Conservation (phyloP, 2,797 vertebrate species). For the Myoxocephalus aenaeus region DNA sequence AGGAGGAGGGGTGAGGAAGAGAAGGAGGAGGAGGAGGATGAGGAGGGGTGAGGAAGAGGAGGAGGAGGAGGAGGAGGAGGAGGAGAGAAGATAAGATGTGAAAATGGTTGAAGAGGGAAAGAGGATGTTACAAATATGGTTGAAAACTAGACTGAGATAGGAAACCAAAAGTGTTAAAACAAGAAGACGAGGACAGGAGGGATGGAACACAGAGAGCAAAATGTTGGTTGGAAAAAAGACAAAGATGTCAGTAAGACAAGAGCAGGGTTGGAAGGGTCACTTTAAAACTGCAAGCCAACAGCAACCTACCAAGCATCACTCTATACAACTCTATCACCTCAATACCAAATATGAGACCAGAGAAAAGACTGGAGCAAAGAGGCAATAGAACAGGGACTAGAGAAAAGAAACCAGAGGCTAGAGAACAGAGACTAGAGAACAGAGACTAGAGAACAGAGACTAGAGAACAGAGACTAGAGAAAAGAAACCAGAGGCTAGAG, state of each 20-base stretch:
- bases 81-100: neutral
- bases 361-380: too few species aligned
- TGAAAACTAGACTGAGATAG: neutral
- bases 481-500: too few species aligned
- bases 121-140: slow-evolving; percentile 28
- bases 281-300: neutral
- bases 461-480: too few species aligned
- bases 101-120: neutral
- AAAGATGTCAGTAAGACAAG: neutral
- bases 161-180: neutral
- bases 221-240: neutral
- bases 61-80: neutral
- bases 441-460: too few species aligned
- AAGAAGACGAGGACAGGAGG: neutral
- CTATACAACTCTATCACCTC: too few species aligned
- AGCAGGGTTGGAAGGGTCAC: neutral
- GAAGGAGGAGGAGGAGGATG: slow-evolving; percentile 2
- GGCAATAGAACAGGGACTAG: too few species aligned
- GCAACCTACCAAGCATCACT: neutral
- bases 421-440: too few species aligned
- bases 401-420: too few species aligned
- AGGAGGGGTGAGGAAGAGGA: slow-evolving; percentile 1
- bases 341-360: too few species aligned
- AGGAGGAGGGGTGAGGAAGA: slow-evolving; percentile 7
- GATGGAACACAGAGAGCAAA: too few species aligned